These are phyloP conservation scores for Pseudochromis fuscus DNA, from an alignment of 2,797 vertebrate species.

Conservation along the genomic window DNA sequence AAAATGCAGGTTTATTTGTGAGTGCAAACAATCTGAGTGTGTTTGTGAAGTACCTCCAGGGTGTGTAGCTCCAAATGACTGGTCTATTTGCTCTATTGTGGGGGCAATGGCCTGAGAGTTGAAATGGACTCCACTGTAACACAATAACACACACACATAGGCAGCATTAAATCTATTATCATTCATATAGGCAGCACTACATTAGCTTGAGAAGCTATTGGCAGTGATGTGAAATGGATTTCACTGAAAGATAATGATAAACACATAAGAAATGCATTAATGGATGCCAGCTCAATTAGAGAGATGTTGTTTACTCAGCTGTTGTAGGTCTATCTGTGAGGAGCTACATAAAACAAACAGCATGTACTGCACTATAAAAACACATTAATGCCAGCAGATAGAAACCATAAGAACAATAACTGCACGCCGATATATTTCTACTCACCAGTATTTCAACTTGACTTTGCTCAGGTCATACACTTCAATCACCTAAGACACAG, in stretches of 20 bases:
- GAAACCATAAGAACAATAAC: not conserved
- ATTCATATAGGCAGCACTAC: constrained; percentile 17
- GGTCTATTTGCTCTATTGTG: constrained; percentile 99
- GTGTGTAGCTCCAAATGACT: constrained; percentile 99
- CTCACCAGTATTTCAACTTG: constrained; percentile 99
- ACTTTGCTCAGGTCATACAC: constrained; percentile 99
- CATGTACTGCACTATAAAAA: not conserved
- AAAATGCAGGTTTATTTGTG: not conserved
- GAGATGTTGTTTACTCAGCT: not conserved
- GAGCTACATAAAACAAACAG: constrained; percentile 71
- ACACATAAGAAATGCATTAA: constrained; percentile 28
- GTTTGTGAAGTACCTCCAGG: constrained; percentile 91
- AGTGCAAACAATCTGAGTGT: not conserved
- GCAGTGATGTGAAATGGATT: constrained; percentile 17
- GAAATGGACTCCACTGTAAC: constrained; percentile 97
- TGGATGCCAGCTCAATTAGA: constrained; percentile 10
- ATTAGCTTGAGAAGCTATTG: constrained; percentile 34
- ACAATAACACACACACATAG: constrained; percentile 56
- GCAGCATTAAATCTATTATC: constrained; percentile 8
- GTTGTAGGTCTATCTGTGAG: constrained; percentile 86
- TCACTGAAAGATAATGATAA: constrained; percentile 16
- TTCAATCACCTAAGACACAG: constrained; percentile 92
- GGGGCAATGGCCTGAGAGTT: constrained; percentile 99
- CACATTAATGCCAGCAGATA: not conserved
- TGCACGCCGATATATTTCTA: constrained; percentile 37